phyloP scores from a whole-genome alignment of 2,888 invertebrate genomes.

The Herminia tarsipennalis region DNA sequence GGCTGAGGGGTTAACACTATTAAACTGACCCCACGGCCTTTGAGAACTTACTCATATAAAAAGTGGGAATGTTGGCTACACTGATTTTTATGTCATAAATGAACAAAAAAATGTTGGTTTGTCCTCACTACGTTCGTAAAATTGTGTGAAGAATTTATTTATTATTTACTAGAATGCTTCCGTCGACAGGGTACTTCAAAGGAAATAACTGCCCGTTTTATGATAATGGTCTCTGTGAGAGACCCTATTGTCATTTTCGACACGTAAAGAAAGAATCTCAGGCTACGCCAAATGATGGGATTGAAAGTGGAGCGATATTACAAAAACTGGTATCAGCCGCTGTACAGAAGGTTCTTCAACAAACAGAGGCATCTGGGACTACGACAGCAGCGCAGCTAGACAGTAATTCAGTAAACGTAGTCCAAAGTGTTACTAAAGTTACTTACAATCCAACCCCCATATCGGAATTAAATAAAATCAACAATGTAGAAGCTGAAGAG shows the following conservation, averaged over 20 bases:
- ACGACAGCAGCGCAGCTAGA: constrained; percentile 46
- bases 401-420: constrained; percentile 37
- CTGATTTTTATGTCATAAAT: too few species aligned
- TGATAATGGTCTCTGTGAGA: constrained; percentile 91
- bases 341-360: constrained; percentile 86
- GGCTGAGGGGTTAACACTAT: too few species aligned
- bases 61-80: too few species aligned
- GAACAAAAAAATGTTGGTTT: too few species aligned
- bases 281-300: constrained; percentile 66
- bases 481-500: constrained; percentile 57
- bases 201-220: constrained; percentile 94
- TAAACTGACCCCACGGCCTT: too few species aligned
- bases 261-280: constrained; percentile 91
- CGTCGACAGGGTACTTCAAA: constrained; percentile 95
- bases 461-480: constrained; percentile 84
- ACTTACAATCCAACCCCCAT: constrained; percentile 89
- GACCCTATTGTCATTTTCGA: constrained; percentile 97
- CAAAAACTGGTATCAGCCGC: constrained; percentile 87
- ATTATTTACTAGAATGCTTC: constrained; percentile 88
- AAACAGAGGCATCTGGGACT: constrained; percentile 63
- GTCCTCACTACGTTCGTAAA: constrained; percentile 23
- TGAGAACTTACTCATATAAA: too few species aligned
- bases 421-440: constrained; percentile 71
- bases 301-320: constrained; percentile 81
- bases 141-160: constrained; percentile 15